phyloP scores from a whole-genome alignment of 1,140 invertebrate species.

The Babylonia areolata region DNA sequence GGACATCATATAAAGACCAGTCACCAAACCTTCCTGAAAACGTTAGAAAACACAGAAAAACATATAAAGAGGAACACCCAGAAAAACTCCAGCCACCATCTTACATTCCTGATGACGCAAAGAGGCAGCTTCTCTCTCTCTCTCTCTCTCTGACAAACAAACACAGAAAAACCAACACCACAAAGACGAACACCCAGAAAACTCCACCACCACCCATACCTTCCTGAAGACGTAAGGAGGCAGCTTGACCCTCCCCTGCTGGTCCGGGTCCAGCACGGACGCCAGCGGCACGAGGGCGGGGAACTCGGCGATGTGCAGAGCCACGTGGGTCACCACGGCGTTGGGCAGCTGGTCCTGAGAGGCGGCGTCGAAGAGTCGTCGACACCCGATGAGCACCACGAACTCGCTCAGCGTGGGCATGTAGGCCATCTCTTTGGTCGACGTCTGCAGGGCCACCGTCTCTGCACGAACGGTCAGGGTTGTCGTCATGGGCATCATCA shows the following conservation, averaged over 20 bases:
- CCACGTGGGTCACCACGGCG: conserved; percentile 7
- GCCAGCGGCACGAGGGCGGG: neutral
- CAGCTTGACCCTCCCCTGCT: neutral
- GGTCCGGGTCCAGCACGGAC: neutral
- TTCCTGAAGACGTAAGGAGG: neutral
- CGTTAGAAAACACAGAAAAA: no score
- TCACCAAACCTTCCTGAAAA: no score
- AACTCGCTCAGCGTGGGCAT: neutral
- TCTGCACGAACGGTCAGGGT: neutral
- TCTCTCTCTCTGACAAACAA: neutral
- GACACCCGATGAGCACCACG: neutral
- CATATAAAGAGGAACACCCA: no score
- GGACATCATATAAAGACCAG: no score
- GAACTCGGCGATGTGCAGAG: conserved; percentile 25
- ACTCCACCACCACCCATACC: neutral
- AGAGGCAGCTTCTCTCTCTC: no score
- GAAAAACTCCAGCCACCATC: no score
- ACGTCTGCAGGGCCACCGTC: conserved; percentile 25
- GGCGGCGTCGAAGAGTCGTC: conserved; percentile 2
- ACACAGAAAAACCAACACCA: neutral
- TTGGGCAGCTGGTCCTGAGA: neutral
- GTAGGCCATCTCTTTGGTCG: neutral
- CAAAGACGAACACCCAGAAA: neutral
- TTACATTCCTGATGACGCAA: no score
- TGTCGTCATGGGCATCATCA: neutral